Evolutionary conservation across 2,113 vertebrate species (phyloP).

Genomic region (Aplodontia rufa): DNA sequence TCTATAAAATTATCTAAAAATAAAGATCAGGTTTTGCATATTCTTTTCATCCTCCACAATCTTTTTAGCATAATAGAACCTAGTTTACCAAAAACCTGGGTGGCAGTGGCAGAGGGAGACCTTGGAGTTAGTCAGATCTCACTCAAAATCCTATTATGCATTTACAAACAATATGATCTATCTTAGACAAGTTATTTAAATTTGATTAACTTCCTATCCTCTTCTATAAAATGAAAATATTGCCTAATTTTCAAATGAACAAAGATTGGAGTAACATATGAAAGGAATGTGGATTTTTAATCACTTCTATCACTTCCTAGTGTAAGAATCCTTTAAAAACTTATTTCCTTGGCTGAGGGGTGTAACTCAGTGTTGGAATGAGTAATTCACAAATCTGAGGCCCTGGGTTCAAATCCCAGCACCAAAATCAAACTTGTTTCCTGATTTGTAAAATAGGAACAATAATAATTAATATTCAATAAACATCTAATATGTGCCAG

Average conservation of each 20-base stretch:
- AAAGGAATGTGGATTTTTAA: neutral
- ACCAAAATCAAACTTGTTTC: neutral
- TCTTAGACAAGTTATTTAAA: neutral
- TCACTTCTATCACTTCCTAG: neutral
- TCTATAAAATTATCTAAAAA: conserved; percentile 20
- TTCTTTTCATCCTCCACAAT: neutral
- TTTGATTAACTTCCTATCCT: neutral
- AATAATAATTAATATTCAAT: neutral
- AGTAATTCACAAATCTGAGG: neutral
- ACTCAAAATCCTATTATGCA: neutral
- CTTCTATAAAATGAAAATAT: neutral
- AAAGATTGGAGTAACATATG: neutral
- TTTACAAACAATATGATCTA: neutral
- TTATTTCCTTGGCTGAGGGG: neutral
- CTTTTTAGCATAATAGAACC: neutral
- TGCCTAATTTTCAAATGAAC: neutral
- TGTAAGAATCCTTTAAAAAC: neutral
- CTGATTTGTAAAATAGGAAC: neutral
- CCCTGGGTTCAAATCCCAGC: neutral
- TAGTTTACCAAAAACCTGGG: neutral
- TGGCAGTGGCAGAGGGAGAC: no score
- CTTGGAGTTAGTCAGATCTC: neutral
- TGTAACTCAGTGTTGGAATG: neutral
- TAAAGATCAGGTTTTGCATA: neutral
- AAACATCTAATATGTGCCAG: neutral